phyloP scores from a whole-genome alignment of 2,113 vertebrate genomes.

The Oncorhynchus keta region DNA sequence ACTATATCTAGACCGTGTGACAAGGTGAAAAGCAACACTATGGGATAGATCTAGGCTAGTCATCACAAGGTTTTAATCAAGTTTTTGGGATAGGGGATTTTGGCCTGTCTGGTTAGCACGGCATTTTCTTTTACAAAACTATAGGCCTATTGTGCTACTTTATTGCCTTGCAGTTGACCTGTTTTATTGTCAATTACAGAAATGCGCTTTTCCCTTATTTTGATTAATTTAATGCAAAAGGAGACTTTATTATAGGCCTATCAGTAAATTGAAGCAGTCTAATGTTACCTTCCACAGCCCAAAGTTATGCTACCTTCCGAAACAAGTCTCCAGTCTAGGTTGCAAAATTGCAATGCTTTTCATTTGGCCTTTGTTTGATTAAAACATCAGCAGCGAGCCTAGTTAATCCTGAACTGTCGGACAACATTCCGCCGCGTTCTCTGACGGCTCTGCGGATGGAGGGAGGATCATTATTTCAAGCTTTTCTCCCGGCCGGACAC shows the following conservation, averaged over 20 bases:
- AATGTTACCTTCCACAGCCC: not conserved
- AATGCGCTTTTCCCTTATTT: too few species aligned
- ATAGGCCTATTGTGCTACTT: too few species aligned
- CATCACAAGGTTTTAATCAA: slow-evolving; percentile 28
- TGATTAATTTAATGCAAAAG: not conserved
- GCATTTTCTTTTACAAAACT: too few species aligned
- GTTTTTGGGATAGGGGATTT: not conserved
- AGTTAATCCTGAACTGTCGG: slow-evolving; percentile 46
- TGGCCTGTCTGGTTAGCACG: not conserved
- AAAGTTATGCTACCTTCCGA: not conserved
- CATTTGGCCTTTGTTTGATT: slow-evolving; percentile 43
- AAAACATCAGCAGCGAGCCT: slow-evolving; percentile 25
- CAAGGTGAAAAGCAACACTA: too few species aligned
- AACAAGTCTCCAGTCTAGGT: not conserved
- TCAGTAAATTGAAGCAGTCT: not conserved
- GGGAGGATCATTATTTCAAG: not conserved
- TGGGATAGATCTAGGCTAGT: too few species aligned
- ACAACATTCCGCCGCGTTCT: slow-evolving; percentile 27
- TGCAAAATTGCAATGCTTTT: slow-evolving; percentile 15
- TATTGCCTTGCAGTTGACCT: too few species aligned
- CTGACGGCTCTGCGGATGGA: slow-evolving; percentile 10
- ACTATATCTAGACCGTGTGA: too few species aligned
- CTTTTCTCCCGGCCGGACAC: not conserved
- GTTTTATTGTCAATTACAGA: too few species aligned
- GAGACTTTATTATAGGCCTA: not conserved